A percentile compares a stretch with the other conserved stretches of the same genome.
Conservation (phyloP, 2,113 vertebrate species). For the Glaucomys volans region DNA sequence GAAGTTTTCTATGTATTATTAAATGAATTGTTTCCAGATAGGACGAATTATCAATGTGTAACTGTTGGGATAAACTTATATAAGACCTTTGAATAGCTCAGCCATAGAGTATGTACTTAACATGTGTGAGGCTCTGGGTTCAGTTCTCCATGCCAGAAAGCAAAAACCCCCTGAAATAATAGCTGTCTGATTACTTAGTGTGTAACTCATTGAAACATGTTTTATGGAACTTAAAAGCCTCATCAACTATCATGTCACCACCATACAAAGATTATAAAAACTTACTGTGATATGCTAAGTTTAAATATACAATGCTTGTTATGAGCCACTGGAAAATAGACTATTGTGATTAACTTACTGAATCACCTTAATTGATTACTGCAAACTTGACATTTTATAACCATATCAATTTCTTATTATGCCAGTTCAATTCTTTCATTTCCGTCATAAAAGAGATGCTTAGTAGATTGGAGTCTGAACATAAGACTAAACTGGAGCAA, state of each 20-base stretch:
- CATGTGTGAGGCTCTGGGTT: background rate
- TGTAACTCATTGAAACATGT: background rate
- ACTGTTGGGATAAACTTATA: background rate
- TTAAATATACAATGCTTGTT: background rate
- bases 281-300: background rate
- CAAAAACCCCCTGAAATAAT: background rate
- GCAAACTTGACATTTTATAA: conserved; percentile 64
- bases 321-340: background rate
- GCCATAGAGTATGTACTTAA: background rate
- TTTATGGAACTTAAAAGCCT: conserved; percentile 41
- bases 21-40: conserved; percentile 27
- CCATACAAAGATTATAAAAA: background rate
- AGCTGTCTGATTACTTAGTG: background rate
- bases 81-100: background rate
- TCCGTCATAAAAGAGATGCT: conserved; percentile 98
- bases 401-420: conserved; percentile 81
- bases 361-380: conserved; percentile 4
- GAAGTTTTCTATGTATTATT: conserved; percentile 40
- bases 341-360: background rate
- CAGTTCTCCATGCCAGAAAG: background rate
- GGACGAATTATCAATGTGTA: background rate
- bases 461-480: conserved; percentile 95
- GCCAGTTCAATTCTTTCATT: conserved; percentile 99
- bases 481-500: conserved; percentile 99
- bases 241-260: background rate